These are phyloP conservation scores for Athalia cordata DNA, from an alignment of 2,888 invertebrate species.

Conservation along the genomic window DNA sequence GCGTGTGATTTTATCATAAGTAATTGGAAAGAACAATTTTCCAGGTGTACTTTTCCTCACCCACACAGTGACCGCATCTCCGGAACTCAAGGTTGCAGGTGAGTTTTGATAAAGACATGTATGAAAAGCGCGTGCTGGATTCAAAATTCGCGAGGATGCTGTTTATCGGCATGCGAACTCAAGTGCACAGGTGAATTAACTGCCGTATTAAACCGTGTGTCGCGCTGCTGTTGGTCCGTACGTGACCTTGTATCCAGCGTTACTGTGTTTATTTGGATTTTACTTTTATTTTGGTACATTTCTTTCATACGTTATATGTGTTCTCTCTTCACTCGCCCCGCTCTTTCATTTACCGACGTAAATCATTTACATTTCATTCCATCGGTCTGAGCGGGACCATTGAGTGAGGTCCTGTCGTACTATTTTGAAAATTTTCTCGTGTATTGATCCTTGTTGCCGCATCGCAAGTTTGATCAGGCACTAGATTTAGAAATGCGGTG, in stretches of 20 bases:
- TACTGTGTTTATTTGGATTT: neutral
- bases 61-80: too few species aligned
- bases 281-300: neutral
- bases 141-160: too few species aligned
- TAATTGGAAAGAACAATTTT: too few species aligned
- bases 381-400: neutral
- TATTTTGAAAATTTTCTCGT: neutral
- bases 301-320: neutral
- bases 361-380: too few species aligned
- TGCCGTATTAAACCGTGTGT: conserved; percentile 28
- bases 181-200: conserved; percentile 31
- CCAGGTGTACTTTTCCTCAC: too few species aligned
- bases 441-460: conserved; percentile 9
- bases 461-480: neutral
- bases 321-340: neutral
- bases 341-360: too few species aligned
- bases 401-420: neutral
- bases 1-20: too few species aligned
- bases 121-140: too few species aligned
- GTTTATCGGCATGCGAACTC: neutral
- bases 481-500: conserved; percentile 39
- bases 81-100: too few species aligned
- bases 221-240: conserved; percentile 31
- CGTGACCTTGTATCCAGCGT: conserved; percentile 21
- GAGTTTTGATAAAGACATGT: too few species aligned